Evolutionary conservation across 2,797 vertebrate genomes (phyloP).

Genomic region (Syngnathus acus): DNA sequence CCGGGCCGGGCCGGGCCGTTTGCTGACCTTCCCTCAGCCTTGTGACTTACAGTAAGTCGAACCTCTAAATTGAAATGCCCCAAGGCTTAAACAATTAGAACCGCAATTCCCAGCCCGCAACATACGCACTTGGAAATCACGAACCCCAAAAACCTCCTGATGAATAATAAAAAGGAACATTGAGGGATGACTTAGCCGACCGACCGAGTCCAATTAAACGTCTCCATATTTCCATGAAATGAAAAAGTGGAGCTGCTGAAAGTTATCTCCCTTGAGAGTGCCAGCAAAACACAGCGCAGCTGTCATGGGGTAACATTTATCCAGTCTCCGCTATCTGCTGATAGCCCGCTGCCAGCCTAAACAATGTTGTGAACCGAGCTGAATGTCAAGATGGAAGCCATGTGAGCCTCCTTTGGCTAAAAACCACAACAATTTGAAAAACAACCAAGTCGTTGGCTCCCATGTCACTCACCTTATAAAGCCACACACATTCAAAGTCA

Average conservation of each 20-base stretch:
- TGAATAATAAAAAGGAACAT: neutral
- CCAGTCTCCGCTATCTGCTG: conserved; percentile 31
- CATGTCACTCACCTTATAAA: neutral
- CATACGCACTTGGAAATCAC: neutral
- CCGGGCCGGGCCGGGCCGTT: conserved; percentile 9
- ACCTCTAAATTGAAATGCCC: neutral
- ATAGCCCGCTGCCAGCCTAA: conserved; percentile 26
- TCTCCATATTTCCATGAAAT: conserved; percentile 1
- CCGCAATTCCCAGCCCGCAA: neutral
- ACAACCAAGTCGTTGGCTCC: neutral
- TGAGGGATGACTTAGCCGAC: neutral
- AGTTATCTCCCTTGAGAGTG: neutral
- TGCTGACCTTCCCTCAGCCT: conserved; percentile 16
- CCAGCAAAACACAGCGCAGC: conserved; percentile 2
- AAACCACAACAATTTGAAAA: conserved; percentile 42
- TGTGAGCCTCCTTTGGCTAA: conserved; percentile 36
- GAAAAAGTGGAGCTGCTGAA: neutral
- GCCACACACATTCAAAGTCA: neutral
- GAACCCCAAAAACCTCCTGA: neutral
- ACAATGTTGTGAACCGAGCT: conserved; percentile 28
- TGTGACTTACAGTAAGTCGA: conserved; percentile 4
- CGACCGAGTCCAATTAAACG: neutral
- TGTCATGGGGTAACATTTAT: conserved; percentile 27
- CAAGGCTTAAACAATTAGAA: neutral
- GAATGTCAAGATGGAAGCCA: conserved; percentile 43